Conservation (phyloP, 2,888 invertebrate species). For the Lepas anatifera region DNA sequence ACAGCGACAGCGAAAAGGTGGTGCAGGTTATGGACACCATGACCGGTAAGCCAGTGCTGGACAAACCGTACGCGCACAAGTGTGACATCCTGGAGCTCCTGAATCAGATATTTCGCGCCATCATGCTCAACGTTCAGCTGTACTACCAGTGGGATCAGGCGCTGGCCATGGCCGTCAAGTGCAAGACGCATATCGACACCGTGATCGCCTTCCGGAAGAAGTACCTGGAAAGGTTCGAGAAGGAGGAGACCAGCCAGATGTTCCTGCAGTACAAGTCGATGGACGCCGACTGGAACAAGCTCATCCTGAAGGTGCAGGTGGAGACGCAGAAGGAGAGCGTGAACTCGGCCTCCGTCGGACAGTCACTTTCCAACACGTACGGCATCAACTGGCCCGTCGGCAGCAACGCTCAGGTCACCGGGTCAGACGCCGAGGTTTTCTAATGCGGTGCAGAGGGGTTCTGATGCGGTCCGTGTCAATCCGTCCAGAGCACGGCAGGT, state of each 20-base stretch:
- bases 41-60: slow-evolving; percentile 56
- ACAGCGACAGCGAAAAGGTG: slow-evolving; percentile 67
- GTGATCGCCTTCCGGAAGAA: slow-evolving; percentile 51
- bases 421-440: not conserved
- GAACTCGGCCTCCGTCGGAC: slow-evolving; percentile 16
- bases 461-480: too few species aligned
- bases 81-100: slow-evolving; percentile 71
- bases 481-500: too few species aligned
- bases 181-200: slow-evolving; percentile 56
- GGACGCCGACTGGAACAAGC: slow-evolving; percentile 38
- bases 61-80: slow-evolving; percentile 60
- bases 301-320: slow-evolving; percentile 37
- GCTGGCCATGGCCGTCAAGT: slow-evolving; percentile 56
- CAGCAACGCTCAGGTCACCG: not conserved
- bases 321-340: slow-evolving; percentile 33
- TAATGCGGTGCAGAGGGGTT: too few species aligned
- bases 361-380: slow-evolving; percentile 1
- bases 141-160: slow-evolving; percentile 48
- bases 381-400: not conserved
- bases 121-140: slow-evolving; percentile 54
- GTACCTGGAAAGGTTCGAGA: slow-evolving; percentile 41
- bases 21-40: slow-evolving; percentile 75
- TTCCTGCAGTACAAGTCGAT: slow-evolving; percentile 40
- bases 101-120: slow-evolving; percentile 52
- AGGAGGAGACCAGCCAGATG: slow-evolving; percentile 45